Conservation (phyloP, 64 coral and sea anemone species). For the Stichodactyla mertensii region DNA sequence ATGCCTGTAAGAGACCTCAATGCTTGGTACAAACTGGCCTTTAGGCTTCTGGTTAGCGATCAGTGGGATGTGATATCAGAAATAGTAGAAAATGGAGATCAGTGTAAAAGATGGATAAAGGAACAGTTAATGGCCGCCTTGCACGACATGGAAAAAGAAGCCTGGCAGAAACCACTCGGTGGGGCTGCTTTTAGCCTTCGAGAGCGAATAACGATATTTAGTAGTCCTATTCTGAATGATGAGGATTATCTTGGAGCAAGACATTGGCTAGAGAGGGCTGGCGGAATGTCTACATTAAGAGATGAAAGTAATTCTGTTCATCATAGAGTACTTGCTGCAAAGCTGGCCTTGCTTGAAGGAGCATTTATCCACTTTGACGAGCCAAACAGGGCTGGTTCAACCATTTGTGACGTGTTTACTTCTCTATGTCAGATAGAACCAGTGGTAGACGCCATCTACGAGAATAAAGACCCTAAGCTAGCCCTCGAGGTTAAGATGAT, state of each 20-base stretch:
- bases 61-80: slow-evolving; percentile 56
- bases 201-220: slow-evolving; percentile 38
- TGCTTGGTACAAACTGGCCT: slow-evolving; percentile 71
- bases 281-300: slow-evolving; percentile 35
- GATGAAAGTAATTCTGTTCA: slow-evolving; percentile 31
- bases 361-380: slow-evolving; percentile 76
- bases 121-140: slow-evolving; percentile 49
- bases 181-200: slow-evolving; percentile 55
- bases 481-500: slow-evolving; percentile 53
- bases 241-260: slow-evolving; percentile 35
- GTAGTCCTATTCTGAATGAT: slow-evolving; percentile 38
- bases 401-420: slow-evolving; percentile 33
- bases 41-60: slow-evolving; percentile 62
- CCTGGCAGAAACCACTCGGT: slow-evolving; percentile 44
- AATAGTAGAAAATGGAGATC: slow-evolving; percentile 62
- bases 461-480: slow-evolving; percentile 45
- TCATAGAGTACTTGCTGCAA: slow-evolving; percentile 40
- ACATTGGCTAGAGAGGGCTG: slow-evolving; percentile 45
- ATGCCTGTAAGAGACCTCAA: slow-evolving; percentile 65
- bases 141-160: slow-evolving; percentile 33
- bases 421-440: slow-evolving; percentile 13
- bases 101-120: slow-evolving; percentile 66
- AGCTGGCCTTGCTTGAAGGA: slow-evolving; percentile 61
- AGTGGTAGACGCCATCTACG: slow-evolving; percentile 50
- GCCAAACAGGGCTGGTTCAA: slow-evolving; percentile 15